Evolutionary conservation across 2,797 vertebrate species (phyloP), one percentile per base, ranked within the genome.

Genomic region (Poeciliopsis gracilis): DNA sequence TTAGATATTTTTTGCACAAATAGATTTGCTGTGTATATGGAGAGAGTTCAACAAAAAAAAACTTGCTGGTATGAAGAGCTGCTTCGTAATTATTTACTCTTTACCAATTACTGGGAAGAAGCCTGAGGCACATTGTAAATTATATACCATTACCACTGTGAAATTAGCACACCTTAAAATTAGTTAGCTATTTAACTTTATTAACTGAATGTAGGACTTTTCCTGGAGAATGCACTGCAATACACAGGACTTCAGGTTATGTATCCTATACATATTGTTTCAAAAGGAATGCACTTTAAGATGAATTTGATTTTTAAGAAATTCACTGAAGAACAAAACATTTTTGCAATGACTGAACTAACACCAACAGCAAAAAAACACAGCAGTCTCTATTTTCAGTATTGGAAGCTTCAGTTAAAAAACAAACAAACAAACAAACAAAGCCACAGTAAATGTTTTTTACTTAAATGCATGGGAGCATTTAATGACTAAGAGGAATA

Each of bases 81-180:
- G 66, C 33, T 76, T n/a, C 74, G 49, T 51, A 80, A 83, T 59
- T 41, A 84, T 81, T 87, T 82, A 77, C 23, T 53, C 51, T 76
- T 20, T 38, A 23, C 57, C 10, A 41, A 69, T 36, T 36, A 63
- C 61, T 71, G 75, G 53, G 51, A 61, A 75, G 81, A 76, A 63
- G 72, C 88, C 87, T 43, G 71, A 84, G 70, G 36, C 2, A 1
- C 28, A 61, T 61, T 66, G 33, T 5, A 13, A 45, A 63, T 49
- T 75, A 74, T 75, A 66, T 38, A 23, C 55, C 51, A 53, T 77
- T 72, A 78, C 72, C 67, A 80, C 41, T 81, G n/a, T 67, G 46
- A 75, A 72, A 63, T 73, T 77, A 55, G 46, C 47, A 33, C 70
- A 43, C 66, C 53, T 36, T 74, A 36, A 69, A 49, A 81, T 84